These are phyloP conservation scores for Cathartes aura DNA, from an alignment of 2,113 vertebrate species.

Conservation along the genomic window DNA sequence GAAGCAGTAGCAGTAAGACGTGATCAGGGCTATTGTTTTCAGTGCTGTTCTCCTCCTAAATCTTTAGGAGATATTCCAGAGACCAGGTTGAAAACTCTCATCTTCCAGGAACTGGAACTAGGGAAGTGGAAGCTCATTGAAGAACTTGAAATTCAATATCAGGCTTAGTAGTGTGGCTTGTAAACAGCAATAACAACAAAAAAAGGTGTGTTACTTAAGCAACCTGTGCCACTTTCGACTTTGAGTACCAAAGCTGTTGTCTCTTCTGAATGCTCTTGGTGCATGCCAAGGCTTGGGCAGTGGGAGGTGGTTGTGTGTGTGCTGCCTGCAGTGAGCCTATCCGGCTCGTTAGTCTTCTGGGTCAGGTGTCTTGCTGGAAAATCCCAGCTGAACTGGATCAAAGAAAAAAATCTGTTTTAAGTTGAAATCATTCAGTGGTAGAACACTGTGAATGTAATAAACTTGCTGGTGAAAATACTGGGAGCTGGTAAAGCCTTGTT, in stretches of 20 bases:
- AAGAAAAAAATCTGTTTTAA: not conserved
- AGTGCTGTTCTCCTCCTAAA: not conserved
- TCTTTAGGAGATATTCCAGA: not conserved
- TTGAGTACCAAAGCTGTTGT: not conserved
- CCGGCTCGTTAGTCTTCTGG: not conserved
- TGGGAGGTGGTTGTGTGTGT: not conserved
- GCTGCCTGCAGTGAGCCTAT: not conserved
- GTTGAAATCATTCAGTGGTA: not conserved
- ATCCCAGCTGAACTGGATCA: not conserved
- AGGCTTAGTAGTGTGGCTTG: not conserved
- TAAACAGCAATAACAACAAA: not conserved
- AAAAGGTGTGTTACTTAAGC: not conserved
- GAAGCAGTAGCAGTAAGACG: not conserved
- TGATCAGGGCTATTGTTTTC: not conserved
- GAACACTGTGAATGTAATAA: not conserved
- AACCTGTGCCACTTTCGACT: not conserved
- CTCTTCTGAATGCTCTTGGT: not conserved
- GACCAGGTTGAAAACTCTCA: not conserved
- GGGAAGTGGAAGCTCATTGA: not conserved
- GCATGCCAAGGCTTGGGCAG: not conserved
- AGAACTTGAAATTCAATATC: not conserved
- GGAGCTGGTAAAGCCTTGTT: not conserved
- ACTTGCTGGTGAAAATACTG: not conserved
- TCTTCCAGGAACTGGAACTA: not conserved
- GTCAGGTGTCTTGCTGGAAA: not conserved